These are phyloP conservation scores for Bufotes viridis DNA, from an alignment of 2,797 vertebrate species.

Conservation along the genomic window DNA sequence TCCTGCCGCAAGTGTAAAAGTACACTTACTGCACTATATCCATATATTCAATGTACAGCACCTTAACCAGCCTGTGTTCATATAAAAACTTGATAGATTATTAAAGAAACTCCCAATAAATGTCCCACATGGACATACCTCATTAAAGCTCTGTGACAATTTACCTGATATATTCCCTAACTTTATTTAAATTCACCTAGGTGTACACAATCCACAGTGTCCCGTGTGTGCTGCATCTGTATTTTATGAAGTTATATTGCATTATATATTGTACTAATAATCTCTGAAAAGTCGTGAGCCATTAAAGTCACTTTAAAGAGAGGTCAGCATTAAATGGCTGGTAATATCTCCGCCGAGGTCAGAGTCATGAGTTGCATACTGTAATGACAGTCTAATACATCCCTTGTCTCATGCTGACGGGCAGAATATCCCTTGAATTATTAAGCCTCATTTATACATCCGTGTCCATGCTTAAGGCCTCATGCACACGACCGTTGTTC, in stretches of 20 bases:
- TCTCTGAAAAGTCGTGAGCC: background rate
- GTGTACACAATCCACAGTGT: background rate
- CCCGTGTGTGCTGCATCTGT: background rate
- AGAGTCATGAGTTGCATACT: background rate
- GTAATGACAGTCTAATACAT: background rate
- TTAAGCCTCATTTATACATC: too few species aligned
- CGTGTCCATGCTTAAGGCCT: too few species aligned
- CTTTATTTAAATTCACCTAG: background rate
- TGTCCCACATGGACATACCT: too few species aligned
- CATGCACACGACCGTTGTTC: too few species aligned
- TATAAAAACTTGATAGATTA: too few species aligned
- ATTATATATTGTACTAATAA: background rate
- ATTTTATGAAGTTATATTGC: background rate
- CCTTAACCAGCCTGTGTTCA: too few species aligned
- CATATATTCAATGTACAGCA: too few species aligned
- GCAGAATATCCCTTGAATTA: background rate
- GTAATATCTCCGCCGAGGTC: background rate
- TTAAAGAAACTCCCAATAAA: too few species aligned
- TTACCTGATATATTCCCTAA: background rate
- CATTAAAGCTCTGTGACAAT: background rate
- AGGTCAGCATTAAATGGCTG: background rate
- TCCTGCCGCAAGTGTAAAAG: too few species aligned
- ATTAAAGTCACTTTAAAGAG: background rate
- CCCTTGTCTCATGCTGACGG: background rate
- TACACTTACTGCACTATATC: too few species aligned